Evolutionary conservation across 2,888 invertebrate genomes (phyloP).

Genomic region (Eurytoma adleriae): DNA sequence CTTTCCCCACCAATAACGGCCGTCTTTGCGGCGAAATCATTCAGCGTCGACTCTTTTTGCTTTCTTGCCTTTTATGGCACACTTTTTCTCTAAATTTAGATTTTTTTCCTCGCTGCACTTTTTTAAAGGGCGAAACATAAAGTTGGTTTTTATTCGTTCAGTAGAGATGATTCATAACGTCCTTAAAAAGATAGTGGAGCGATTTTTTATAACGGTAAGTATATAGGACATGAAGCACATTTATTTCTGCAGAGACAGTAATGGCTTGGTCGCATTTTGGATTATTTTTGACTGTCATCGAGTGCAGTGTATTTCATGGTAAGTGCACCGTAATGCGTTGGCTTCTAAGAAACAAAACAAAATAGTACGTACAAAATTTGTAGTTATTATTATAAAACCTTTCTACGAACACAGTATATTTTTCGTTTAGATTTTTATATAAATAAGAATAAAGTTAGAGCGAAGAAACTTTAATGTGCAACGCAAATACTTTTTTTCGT

Average conservation of each 20-base stretch:
- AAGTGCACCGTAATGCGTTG: too few species aligned
- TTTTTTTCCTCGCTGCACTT: not conserved
- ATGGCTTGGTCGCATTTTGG: slow-evolving; percentile 10
- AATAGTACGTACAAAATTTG: too few species aligned
- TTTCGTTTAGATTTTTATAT: not conserved
- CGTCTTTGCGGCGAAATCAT: not conserved
- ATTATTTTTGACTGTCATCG: slow-evolving; percentile 26
- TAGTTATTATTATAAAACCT: too few species aligned
- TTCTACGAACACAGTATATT: too few species aligned
- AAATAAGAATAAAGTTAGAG: not conserved
- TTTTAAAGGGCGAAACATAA: slow-evolving; percentile 25
- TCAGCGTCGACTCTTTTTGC: not conserved
- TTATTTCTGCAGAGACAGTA: slow-evolving; percentile 20
- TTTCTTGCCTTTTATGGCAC: not conserved
- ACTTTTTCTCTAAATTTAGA: not conserved
- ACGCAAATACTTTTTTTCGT: too few species aligned
- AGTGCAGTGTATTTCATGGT: not conserved
- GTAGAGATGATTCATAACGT: slow-evolving; percentile 38
- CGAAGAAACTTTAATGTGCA: not conserved
- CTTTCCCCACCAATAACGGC: slow-evolving; percentile 7
- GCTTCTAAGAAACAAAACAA: too few species aligned
- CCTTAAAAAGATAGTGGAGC: slow-evolving; percentile 33
- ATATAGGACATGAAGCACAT: slow-evolving; percentile 9
- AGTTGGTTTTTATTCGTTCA: slow-evolving; percentile 22
- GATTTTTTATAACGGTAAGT: slow-evolving; percentile 24